Percentiles rank a stretch among this genome's conserved stretches.
Evolutionary conservation across 2,113 vertebrate species (phyloP).

Genomic region (Xenopus laevis): DNA sequence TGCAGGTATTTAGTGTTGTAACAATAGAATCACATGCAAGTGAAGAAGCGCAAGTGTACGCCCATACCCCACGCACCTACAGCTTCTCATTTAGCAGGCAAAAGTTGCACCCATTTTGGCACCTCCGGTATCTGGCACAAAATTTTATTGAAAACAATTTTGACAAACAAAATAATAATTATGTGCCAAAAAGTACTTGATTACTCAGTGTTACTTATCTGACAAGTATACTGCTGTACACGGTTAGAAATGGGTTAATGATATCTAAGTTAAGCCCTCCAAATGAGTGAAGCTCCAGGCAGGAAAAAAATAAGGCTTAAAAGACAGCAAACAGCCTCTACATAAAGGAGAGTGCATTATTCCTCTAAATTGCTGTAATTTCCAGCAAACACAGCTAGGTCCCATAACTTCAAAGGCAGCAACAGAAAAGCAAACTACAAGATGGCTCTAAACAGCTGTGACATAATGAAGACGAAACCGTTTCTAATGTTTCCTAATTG

Average conservation of each 20-base stretch:
- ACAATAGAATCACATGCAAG: too few relatives aligned
- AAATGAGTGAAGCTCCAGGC: constrained; percentile 32
- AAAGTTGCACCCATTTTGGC: too few relatives aligned
- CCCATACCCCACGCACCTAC: too few relatives aligned
- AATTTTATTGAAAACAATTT: too few relatives aligned
- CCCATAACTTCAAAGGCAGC: constrained; percentile 42
- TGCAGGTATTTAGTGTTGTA: too few relatives aligned
- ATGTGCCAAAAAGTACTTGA: too few relatives aligned
- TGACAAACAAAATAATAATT: too few relatives aligned
- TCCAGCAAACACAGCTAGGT: constrained; percentile 40
- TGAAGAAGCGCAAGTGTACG: too few relatives aligned
- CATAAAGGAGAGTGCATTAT: constrained; percentile 45
- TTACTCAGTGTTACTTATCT: too few relatives aligned
- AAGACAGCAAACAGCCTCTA: constrained; percentile 37
- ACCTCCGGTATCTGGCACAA: too few relatives aligned
- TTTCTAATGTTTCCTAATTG: constrained; percentile 43
- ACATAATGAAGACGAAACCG: constrained; percentile 44
- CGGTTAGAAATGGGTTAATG: constrained; percentile 22
- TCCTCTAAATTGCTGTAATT: constrained; percentile 44
- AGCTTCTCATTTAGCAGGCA: too few relatives aligned
- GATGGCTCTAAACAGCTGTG: constrained; percentile 45
- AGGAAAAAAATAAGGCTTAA: constrained; percentile 32
- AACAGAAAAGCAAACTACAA: constrained; percentile 41
- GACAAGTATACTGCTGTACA: too few relatives aligned
- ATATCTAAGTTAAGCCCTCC: constrained; percentile 19